Evolutionary conservation across 2,888 invertebrate genomes (phyloP), one percentile per base, ranked within the genome.

Genomic region (Brachycybe producta): DNA sequence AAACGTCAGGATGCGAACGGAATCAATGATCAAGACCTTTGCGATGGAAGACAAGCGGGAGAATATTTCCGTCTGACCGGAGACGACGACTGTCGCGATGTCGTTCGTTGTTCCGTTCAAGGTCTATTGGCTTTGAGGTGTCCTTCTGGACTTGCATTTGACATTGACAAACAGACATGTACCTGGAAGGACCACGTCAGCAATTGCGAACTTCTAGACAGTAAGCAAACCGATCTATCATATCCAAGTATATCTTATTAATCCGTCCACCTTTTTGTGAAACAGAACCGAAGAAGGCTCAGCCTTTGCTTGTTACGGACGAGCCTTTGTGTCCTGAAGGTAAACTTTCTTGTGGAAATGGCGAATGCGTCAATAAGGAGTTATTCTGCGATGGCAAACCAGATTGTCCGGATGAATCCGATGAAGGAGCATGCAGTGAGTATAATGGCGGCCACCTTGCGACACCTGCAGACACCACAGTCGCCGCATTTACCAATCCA

Each of bases 101-200:
- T 90, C 67, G 90, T 90, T 67, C 90, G 90, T 71, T 90, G 90
- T 72, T 66, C 68, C 5, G 48, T 50, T 57, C 69, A 85, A 84
- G 88, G 88, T 64, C 79, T 90, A 45, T 87, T 88, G 78, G 88
- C 87, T 26, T 85, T 90, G 64, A 80, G 88, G 68, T 90, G 90
- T 66, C 90, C 90, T 36, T 86, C 90, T 50, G 88, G 90, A 69
- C 72, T 91, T 60, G 88, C 76, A 70, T 91, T 91, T 70, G 90
- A 91, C 67, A 87, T 90, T 64, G 90, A 90, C 66, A 87, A 88
- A 68, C 90, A 91, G 70, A 90, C 90, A 2, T 91, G 90, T 64
- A 88, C 90, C 66, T 91, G 90, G 90, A 90, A 85, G 67, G 85
- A 82, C 56, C 77, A 87, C 2, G 90, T 90, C n/a, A 86, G 85